These are phyloP conservation scores for Pocota personata DNA, from an alignment of 2,888 invertebrate species.

Conservation along the genomic window DNA sequence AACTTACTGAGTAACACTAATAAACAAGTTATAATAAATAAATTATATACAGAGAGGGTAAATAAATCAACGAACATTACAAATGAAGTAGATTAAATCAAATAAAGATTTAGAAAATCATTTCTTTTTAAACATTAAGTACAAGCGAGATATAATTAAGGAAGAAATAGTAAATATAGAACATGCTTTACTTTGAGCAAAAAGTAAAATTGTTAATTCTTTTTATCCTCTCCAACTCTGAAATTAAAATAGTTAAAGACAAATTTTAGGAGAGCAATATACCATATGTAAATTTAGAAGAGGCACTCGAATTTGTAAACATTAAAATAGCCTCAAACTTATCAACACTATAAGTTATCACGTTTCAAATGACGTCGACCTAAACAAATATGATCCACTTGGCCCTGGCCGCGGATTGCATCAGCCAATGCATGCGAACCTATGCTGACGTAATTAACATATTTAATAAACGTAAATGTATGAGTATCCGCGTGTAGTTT, in stretches of 20 bases:
- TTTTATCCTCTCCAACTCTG: constrained; percentile 4
- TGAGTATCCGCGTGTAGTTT: too few relatives aligned
- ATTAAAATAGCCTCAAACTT: not conserved
- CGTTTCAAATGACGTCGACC: too few relatives aligned
- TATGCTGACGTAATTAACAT: too few relatives aligned
- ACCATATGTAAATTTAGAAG: not conserved
- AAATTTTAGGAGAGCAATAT: not conserved
- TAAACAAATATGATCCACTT: too few relatives aligned
- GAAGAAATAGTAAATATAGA: constrained; percentile 51
- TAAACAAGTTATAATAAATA: constrained; percentile 44
- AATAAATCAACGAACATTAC: constrained; percentile 46
- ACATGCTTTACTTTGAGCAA: constrained; percentile 58
- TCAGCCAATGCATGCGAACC: too few relatives aligned
- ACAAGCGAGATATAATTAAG: constrained; percentile 51
- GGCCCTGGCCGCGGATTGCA: not conserved
- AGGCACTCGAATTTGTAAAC: not conserved
- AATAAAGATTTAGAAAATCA: constrained; percentile 4
- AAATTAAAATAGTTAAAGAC: not conserved
- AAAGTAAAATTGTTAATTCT: constrained; percentile 48
- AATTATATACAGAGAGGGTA: constrained; percentile 5
- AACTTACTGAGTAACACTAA: constrained; percentile 36
- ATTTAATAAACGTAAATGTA: too few relatives aligned
- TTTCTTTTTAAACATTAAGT: constrained; percentile 17
- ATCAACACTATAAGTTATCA: not conserved
- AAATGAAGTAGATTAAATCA: constrained; percentile 30